These are phyloP conservation scores for Halocynthia aurantium DNA, from an alignment of 23 tunicate genomes.

Conservation along the genomic window DNA sequence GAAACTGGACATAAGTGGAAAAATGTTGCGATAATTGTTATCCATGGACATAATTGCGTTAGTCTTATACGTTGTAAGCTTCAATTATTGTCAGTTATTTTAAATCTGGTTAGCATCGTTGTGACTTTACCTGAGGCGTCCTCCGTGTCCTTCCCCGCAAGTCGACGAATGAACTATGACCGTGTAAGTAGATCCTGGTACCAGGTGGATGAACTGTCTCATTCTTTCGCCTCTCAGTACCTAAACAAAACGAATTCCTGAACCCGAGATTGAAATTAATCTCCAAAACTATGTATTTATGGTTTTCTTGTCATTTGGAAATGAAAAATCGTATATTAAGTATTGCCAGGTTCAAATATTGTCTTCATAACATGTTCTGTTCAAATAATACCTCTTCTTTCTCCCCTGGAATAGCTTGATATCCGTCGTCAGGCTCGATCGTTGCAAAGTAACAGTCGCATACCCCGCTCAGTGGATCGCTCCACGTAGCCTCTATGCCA, in stretches of 20 bases:
- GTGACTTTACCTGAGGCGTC: slow-evolving; percentile 24
- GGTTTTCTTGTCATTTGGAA: no score
- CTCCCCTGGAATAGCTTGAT: slow-evolving; percentile 33
- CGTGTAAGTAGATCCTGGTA: slow-evolving; percentile 70
- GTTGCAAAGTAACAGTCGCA: slow-evolving; percentile 56
- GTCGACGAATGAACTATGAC: slow-evolving; percentile 60
- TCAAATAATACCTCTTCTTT: slow-evolving; percentile 24
- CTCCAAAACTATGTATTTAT: no score
- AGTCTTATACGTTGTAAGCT: neutral
- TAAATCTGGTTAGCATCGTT: neutral
- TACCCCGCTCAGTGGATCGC: slow-evolving; percentile 39
- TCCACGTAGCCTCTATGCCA: slow-evolving; percentile 78
- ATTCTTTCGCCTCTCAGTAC: slow-evolving; percentile 16
- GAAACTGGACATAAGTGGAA: no score
- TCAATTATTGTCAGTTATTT: neutral
- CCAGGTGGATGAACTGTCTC: slow-evolving; percentile 63
- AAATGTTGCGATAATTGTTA: no score
- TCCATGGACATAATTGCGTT: neutral
- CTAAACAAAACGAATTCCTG: slow-evolving; percentile 5
- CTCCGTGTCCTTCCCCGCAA: slow-evolving; percentile 74
- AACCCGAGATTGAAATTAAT: no score
- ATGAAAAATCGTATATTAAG: no score
- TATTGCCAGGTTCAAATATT: no score
- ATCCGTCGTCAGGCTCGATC: slow-evolving; percentile 34
- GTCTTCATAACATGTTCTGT: no score